Percentiles rank a stretch among this genome's conserved stretches.
Evolutionary conservation across 1,140 invertebrate genomes (phyloP).

Genomic region (Brachionus plicatilis): DNA sequence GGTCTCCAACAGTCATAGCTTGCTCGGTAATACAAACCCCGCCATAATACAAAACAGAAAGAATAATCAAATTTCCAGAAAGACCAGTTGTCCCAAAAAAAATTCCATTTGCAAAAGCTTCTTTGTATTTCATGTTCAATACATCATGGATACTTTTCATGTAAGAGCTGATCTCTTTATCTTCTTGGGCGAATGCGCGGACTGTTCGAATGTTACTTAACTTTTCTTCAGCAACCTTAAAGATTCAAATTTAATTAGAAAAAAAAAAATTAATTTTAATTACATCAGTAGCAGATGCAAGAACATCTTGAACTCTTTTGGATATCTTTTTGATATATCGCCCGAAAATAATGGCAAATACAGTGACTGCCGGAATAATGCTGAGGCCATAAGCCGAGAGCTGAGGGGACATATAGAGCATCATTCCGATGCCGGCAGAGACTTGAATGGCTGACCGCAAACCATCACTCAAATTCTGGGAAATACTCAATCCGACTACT

Average conservation of each 20-base stretch:
- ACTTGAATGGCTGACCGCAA: slow-evolving; percentile 77
- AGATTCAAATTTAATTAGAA: slow-evolving; percentile 43
- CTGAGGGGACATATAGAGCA: slow-evolving; percentile 86
- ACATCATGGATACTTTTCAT: slow-evolving; percentile 67
- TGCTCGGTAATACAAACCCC: slow-evolving; percentile 76
- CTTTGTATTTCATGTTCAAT: slow-evolving; percentile 73
- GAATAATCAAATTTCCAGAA: slow-evolving; percentile 81
- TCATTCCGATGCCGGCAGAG: slow-evolving; percentile 78
- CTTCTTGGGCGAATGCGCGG: slow-evolving; percentile 80
- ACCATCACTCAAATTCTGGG: slow-evolving; percentile 88
- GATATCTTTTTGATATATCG: slow-evolving; percentile 79
- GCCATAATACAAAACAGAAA: slow-evolving; percentile 87
- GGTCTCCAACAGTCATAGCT: slow-evolving; percentile 75
- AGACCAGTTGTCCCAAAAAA: slow-evolving; percentile 92
- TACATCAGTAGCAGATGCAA: slow-evolving; percentile 71
- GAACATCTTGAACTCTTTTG: slow-evolving; percentile 71
- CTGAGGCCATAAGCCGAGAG: slow-evolving; percentile 74
- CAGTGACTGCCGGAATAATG: slow-evolving; percentile 80
- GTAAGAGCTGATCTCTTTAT: slow-evolving; percentile 69
- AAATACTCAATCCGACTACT: slow-evolving; percentile 81
- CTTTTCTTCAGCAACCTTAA: slow-evolving; percentile 73
- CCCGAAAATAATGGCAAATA: slow-evolving; percentile 79
- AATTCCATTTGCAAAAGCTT: slow-evolving; percentile 74
- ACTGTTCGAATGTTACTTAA: slow-evolving; percentile 89
- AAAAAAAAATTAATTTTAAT: slow-evolving; percentile 6